phyloP scores from a whole-genome alignment of 2,888 invertebrate genomes.

The Arrhopalites spinosus region DNA sequence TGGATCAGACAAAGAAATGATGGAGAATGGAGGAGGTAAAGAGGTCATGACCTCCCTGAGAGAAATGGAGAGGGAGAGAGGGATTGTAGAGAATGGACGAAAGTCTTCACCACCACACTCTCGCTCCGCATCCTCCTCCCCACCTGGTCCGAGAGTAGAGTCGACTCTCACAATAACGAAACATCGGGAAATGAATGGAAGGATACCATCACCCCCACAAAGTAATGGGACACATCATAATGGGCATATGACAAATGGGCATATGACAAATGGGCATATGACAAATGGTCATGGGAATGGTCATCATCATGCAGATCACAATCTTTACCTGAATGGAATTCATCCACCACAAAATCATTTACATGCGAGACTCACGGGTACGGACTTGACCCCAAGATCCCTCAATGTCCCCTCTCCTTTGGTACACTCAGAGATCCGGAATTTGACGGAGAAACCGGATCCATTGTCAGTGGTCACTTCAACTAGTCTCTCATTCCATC shows the following conservation, averaged over 20 bases:
- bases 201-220: conserved; percentile 46
- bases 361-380: conserved; percentile 50
- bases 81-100: neutral
- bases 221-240: conserved; percentile 3
- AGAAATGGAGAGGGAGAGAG: conserved; percentile 13
- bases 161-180: conserved; percentile 52
- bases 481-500: conserved; percentile 57
- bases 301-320: conserved; percentile 41
- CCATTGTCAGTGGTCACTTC: conserved; percentile 55
- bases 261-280: too few species aligned
- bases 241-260: too few species aligned
- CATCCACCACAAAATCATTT: conserved; percentile 42
- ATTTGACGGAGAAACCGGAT: conserved; percentile 37
- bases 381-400: conserved; percentile 28
- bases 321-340: conserved; percentile 7
- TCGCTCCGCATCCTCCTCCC: conserved; percentile 40
- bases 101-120: conserved; percentile 42
- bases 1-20: conserved; percentile 1
- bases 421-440: conserved; percentile 38
- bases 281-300: too few species aligned
- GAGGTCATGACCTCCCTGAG: conserved; percentile 16
- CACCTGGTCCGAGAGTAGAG: conserved; percentile 39
- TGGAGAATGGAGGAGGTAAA: conserved; percentile 18
- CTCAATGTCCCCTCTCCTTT: conserved; percentile 33
- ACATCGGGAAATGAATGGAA: conserved; percentile 36